Evolutionary conservation across 1,140 invertebrate genomes (phyloP), one percentile per base, ranked within the genome.

Genomic region (Vanessa tameamea): DNA sequence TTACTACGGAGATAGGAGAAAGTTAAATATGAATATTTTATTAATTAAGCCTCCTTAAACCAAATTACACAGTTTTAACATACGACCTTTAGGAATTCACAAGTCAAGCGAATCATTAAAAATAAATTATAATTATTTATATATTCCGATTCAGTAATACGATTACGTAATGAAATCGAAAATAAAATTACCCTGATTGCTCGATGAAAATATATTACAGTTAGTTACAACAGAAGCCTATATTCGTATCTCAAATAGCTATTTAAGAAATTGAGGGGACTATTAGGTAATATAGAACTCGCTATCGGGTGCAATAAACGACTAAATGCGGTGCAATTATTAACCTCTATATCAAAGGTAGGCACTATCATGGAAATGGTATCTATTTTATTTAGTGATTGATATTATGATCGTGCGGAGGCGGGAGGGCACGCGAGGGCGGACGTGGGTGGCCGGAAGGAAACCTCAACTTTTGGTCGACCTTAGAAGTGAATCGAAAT

Each of bases 391-490:
- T 80, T 84, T 73, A 78, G 78, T 86, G 87, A 88, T 88, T 87
- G 86, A 86, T 87, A 83, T 82, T 82, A 88, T 77, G 71, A 77
- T 51, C 50, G 16, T 67, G 82, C 81, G 84, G 78, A 73, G 87
- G 85, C 80, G 82, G 81, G 55, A 72, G 69, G 76, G 76, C 76
- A 75, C 72, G 75, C 65, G 87, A 78, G 82, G 84, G 80, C 74
- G 72, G 69, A 79, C 82, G 89, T 91, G 82, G 90, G 88, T 82
- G 87, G 73, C 87, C 88, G 90, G 90, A 92, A 92, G 90, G 86
- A 88, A 92, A 78, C 76, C 77, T 74, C 83, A 82, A 78, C 78
- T 84, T 83, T 85, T 74, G 78, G 84, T 80, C 82, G 83, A 84
- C 78, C 78, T 69, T 53, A 31, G 61, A n/a, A 47, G 16, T 20